Evolutionary conservation across 2,113 vertebrate species (phyloP).

Genomic region (Monarcha castaneiventris): DNA sequence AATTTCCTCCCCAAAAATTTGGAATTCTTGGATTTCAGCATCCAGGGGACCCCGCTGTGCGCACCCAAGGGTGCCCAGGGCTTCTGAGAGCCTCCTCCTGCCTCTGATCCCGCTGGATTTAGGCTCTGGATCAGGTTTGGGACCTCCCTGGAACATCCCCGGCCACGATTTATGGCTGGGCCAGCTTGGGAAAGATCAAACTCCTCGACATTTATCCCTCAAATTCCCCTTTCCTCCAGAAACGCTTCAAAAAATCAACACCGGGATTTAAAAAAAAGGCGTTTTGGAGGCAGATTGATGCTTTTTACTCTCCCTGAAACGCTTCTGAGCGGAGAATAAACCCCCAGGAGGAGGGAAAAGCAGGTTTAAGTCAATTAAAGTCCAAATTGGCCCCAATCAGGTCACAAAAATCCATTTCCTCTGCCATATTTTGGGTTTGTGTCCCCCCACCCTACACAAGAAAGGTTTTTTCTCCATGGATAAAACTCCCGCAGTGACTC

Average conservation of each 20-base stretch:
- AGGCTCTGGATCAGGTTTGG: not conserved
- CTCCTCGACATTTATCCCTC: not conserved
- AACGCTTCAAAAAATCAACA: not conserved
- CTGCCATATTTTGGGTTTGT: not conserved
- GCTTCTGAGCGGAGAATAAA: not conserved
- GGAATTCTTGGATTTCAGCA: not conserved
- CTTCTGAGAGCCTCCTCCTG: not conserved
- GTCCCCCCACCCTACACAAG: accelerated
- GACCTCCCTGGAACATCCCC: not conserved
- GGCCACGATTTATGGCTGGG: accelerated
- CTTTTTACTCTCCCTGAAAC: not conserved
- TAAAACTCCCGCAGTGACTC: not conserved
- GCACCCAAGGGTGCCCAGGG: not conserved
- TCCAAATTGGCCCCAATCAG: not conserved
- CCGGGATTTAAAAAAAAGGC: not conserved
- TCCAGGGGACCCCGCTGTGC: accelerated
- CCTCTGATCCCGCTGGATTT: accelerated
- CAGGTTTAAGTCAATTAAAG: not conserved
- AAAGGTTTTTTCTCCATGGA: too few relatives aligned
- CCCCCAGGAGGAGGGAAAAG: not conserved
- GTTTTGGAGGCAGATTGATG: not conserved
- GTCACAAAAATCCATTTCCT: not conserved
- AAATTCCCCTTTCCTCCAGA: not conserved
- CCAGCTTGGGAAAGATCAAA: not conserved
- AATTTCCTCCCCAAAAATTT: accelerated